A percentile compares a stretch with the other conserved stretches of the same genome.
phyloP scores from a whole-genome alignment of 1,140 invertebrate species.

The Aphidius ervi region DNA sequence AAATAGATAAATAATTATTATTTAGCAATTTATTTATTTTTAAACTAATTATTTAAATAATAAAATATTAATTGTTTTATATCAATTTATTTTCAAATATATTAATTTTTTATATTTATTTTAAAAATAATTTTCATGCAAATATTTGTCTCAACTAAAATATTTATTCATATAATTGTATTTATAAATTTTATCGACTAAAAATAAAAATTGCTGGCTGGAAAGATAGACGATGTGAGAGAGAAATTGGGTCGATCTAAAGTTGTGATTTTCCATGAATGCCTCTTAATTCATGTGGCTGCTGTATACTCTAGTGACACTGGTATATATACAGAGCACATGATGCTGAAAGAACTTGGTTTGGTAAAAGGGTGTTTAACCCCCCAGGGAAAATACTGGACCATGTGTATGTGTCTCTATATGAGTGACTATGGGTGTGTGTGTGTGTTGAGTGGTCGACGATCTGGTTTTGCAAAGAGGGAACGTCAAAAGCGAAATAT shows the following conservation, averaged over 20 bases:
- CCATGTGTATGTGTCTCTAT: constrained; percentile 3
- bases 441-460: background rate
- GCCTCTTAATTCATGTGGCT: constrained; percentile 12
- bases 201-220: too few species aligned
- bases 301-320: background rate
- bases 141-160: too few species aligned
- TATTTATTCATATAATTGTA: too few species aligned
- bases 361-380: constrained; percentile 7
- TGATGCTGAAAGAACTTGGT: background rate
- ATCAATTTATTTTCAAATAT: too few species aligned
- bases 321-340: background rate
- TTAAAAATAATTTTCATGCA: too few species aligned
- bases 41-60: too few species aligned
- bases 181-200: too few species aligned
- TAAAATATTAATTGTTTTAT: too few species aligned
- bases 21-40: too few species aligned
- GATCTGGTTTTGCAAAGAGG: background rate
- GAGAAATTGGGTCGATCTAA: background rate
- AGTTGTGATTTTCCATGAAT: constrained; percentile 17
- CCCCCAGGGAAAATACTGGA: constrained; percentile 5
- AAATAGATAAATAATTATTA: too few species aligned
- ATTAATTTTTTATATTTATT: too few species aligned
- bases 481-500: constrained; percentile 3
- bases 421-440: constrained; percentile 8
- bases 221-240: background rate